Evolutionary conservation across 2,888 invertebrate genomes (phyloP), one percentile per base, ranked within the genome.

Genomic region (Stomorhina lunata): DNA sequence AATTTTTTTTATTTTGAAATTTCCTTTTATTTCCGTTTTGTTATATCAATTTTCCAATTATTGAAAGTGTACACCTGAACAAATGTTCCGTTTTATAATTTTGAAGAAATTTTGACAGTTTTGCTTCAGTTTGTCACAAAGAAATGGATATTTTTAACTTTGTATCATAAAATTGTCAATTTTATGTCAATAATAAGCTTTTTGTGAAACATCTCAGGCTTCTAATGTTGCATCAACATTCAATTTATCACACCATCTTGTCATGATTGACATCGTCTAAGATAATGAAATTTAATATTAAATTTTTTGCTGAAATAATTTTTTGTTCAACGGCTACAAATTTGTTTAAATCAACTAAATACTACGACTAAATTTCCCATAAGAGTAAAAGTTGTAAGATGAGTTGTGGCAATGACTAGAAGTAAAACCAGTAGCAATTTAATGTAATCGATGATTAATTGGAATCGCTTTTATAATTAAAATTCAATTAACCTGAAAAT

Each of bases 401-500:
- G 37, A 68, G 29, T 57, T 69, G 20, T 66, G 15, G 20, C 15
- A 40, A 40, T n/a, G n/a, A n/a, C n/a, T 34, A 29, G 59, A 29
- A 61, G 68, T 57, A 57, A 50, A n/a, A 25, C 5, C 48, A 75
- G 48, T 9, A 69, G 22, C 73, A 61, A 34, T 25, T 12, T 40
- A 69, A 80, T 65, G 29, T 66, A 81, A 77, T 72, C 71, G 34
- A 66, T 76, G 43, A 71, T n/a, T 37, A n/a, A 59, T 57, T 59
- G 15, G n/a, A n/a, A n/a, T n/a, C n/a, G 48, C 15, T n/a, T 12
- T 27, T 71, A 53, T 77, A 59, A 81, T 81, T 77, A 68, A 72
- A 77, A 63, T 72, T 72, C 81, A 50, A 81, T 77, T 81, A 81
- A 77, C 72, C 77, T 48, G 22, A 63, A 77, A 68, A 12, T 32